A percentile compares a stretch with the other conserved stretches of the same genome.
Conservation (phyloP, 1,140 invertebrate genomes). For the Zaprionus nigranus region DNA sequence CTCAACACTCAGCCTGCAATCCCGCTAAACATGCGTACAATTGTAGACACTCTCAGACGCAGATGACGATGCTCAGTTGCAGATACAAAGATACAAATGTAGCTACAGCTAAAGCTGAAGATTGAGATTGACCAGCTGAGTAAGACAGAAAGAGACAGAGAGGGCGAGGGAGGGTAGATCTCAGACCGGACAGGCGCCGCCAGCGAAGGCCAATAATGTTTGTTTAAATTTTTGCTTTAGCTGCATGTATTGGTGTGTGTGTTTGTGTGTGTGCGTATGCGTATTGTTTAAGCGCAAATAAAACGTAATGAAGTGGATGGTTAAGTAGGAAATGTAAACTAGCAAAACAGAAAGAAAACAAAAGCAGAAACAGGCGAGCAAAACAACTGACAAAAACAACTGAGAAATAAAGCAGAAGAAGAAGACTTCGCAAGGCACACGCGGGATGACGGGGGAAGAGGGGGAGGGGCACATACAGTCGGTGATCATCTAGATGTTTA, state of each 20-base stretch:
- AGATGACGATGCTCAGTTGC: slow-evolving; percentile 19
- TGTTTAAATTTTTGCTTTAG: slow-evolving; percentile 69
- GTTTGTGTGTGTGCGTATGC: slow-evolving; percentile 14
- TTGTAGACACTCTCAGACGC: slow-evolving; percentile 43
- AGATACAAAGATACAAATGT: slow-evolving; percentile 44
- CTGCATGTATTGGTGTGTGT: slow-evolving; percentile 39
- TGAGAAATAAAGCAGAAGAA: slow-evolving; percentile 11
- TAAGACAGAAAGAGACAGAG: background rate
- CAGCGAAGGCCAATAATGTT: slow-evolving; percentile 79
- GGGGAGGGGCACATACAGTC: background rate
- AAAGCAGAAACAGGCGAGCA: slow-evolving; percentile 42
- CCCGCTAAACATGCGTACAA: slow-evolving; percentile 65
- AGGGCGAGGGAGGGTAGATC: background rate
- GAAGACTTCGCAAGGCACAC: background rate
- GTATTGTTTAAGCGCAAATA: slow-evolving; percentile 69
- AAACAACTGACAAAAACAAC: slow-evolving; percentile 38
- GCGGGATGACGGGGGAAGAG: background rate
- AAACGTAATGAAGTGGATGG: slow-evolving; percentile 65
- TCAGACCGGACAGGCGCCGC: slow-evolving; percentile 35
- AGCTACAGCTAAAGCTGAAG: slow-evolving; percentile 9
- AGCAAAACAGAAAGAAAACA: slow-evolving; percentile 54
- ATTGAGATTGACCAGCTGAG: slow-evolving; percentile 20
- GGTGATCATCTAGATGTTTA: slow-evolving; percentile 56
- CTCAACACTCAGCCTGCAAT: background rate
- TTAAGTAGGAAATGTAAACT: slow-evolving; percentile 81